Base-by-base conservation (phyloP, 1,140 invertebrate genomes). In the Pseudomyrmex gracilis region DNA sequence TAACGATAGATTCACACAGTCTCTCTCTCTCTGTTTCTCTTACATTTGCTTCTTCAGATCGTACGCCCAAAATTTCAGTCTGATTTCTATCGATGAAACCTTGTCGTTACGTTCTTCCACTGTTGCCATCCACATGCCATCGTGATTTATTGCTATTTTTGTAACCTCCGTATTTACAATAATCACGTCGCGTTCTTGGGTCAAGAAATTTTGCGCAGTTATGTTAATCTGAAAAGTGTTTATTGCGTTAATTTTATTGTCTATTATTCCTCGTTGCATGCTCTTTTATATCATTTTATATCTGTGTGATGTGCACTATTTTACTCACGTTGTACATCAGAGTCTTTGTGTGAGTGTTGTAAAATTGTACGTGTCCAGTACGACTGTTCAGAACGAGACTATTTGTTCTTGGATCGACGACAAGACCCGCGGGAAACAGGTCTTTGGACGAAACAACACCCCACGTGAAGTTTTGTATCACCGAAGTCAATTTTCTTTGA, bases 31-130 rank as follows among this genome's bases (percentile, higher is more conserved):
- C 34, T 34, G 3, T 4, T 12, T 53, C 61, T 92, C 91, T 94
- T 94, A 97, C 97, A 91, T 95, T 93, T 97, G 97, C 58, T 95
- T 94, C 8, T 95, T 92, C 2, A 91, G 85, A 84, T 96, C 92
- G 90, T 95, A 98, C 66, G 95, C 90, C 97, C 97, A 98, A 92
- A 98, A 98, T 91, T 98, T 98, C 0, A 98, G 92, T 55, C 96
- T 93, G 1, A 97, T 93, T 94, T 98, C 97, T 4, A 95, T 93
- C 47, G 90, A 93, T 1, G 95, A 95, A 78, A 95, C 92, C 60
- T 94, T 93, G 83, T 96, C 95, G 84, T 95, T 93, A 86, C 96
- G 95, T 63, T 95, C 94, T 93, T 98, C 97, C 7, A 96, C 95
- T 1, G 97, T 98, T 20, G 96, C 97, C 94, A 98, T 94, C 97